Evolutionary conservation across 2,888 invertebrate species (phyloP), one percentile per base, ranked within the genome.

Genomic region (Beris chalybata): DNA sequence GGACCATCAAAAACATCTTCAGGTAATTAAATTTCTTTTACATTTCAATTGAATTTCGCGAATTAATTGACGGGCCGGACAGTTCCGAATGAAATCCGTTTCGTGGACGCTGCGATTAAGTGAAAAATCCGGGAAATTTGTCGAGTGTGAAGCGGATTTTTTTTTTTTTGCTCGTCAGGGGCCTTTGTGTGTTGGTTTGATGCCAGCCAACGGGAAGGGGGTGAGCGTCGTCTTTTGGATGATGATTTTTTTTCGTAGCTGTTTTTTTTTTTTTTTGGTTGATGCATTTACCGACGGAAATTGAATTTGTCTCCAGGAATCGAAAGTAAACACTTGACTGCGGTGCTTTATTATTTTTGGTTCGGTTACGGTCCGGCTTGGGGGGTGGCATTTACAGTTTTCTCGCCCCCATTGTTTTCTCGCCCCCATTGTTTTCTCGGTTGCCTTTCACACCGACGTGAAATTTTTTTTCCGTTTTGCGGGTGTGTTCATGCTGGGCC

Each of bases 171-270:
- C n/a, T 22, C 38, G 56, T 45, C 29, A 45, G 30, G 56, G 4
- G 11, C 38, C 50, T 61, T 38, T 61, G 31, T 61, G 61, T 61
- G 29, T 61, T 61, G 61, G 61, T 61, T 61, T 50, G 61, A 50
- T 59, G 59, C 22, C 22, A 22, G 22, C 22, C 22, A 32, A 32
- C 22, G 61, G 53, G 50, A 50, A 13, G 50, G 38, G 38, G 38
- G 38, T 38, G 22, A 61, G 61, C 61, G 61, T 61, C 61, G 50
- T 43, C 12, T 58, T 53, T 53, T 31, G 22, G 13, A 4, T 61
- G n/a, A n/a, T 61, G 4, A 11, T 15, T 50, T 31, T 48, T 47
- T 12, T 48, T 54, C 5, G 5, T 22, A 31, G 13, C 58, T 38
- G 22, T 22, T 22, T 22, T 22, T 22, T 22, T 38, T 1, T 22